phyloP scores from a whole-genome alignment of 1,140 invertebrate species.

The Telenomus remus region DNA sequence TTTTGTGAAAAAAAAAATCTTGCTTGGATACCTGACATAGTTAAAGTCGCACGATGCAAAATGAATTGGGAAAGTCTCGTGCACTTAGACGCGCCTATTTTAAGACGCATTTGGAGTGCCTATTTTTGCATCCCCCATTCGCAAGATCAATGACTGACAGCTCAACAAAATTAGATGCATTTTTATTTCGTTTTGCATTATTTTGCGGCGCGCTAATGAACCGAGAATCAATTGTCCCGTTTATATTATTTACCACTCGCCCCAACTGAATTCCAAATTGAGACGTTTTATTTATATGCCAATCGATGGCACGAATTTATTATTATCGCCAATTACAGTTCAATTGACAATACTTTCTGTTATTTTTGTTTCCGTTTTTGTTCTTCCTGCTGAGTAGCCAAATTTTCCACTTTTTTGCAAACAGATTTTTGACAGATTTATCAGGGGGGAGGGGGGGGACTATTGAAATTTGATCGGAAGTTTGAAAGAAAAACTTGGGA shows the following conservation, averaged over 20 bases:
- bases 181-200: constrained; percentile 20
- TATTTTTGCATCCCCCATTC: constrained; percentile 46
- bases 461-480: too few relatives aligned
- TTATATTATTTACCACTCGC: constrained; percentile 18
- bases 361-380: not conserved
- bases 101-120: constrained; percentile 40
- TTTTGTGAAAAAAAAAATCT: too few relatives aligned
- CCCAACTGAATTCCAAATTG: constrained; percentile 21
- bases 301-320: constrained; percentile 26
- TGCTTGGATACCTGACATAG: too few relatives aligned
- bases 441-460: too few relatives aligned
- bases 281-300: constrained; percentile 22
- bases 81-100: constrained; percentile 49
- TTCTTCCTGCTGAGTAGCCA: too few relatives aligned
- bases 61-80: constrained; percentile 29
- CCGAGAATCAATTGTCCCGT: constrained; percentile 7
- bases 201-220: constrained; percentile 45
- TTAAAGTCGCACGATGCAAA: constrained; percentile 4
- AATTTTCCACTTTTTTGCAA: too few relatives aligned
- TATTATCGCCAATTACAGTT: not conserved
- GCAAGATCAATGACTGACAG: constrained; percentile 56
- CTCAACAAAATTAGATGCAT: constrained; percentile 39
- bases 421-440: too few relatives aligned
- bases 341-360: constrained; percentile 1
- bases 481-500: too few relatives aligned